Evolutionary conservation across 1,140 invertebrate genomes (phyloP), one percentile per base, ranked within the genome.

Genomic region (Camponotus pennsylvanicus): DNA sequence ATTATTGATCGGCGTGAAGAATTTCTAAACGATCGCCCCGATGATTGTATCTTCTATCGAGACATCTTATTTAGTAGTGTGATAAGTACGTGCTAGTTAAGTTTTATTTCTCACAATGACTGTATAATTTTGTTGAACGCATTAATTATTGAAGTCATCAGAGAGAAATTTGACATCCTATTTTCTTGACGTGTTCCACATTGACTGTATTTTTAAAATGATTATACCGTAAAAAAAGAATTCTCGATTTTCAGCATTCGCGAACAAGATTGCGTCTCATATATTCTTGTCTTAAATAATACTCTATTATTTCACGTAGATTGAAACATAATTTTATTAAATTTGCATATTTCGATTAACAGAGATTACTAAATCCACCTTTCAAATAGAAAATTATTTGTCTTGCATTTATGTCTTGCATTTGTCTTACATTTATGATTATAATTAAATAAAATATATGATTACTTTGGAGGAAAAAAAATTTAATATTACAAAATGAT

Each of bases 91-190:
- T 73, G 40, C 42, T 77, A 18, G 15, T 45, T n/a, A 9, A 34
- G 40, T 49, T 49, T 49, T 27, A 42, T 70, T 80, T 80, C 77
- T 69, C 64, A 40, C 45, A 11, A 15, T 32, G 21, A 78, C 11
- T 21, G 9, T 64, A 49, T 79, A 79, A 79, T 79, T 66, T 55
- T 8, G 13, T 80, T 42, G 32, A 9, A 69, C 27, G 37, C 15
- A 42, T 34, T 55, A 55, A 70, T 66, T 40, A 13, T 4, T 13
- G 18, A 45, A 79, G 37, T 18, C 5, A 8, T 32, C 27, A 27
- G 49, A 40, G 64, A 69, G 63, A 52, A 80, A 69, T 34, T 69
- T 64, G 70, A 27, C 49, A 49, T 40, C 34, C 34, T 18, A 37
- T 34, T 57, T 63, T 57, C 13, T 69, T 69, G n/a, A 18, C 34